Base-by-base conservation (phyloP, 2,888 invertebrate genomes). In the Poecilus cupreus region DNA sequence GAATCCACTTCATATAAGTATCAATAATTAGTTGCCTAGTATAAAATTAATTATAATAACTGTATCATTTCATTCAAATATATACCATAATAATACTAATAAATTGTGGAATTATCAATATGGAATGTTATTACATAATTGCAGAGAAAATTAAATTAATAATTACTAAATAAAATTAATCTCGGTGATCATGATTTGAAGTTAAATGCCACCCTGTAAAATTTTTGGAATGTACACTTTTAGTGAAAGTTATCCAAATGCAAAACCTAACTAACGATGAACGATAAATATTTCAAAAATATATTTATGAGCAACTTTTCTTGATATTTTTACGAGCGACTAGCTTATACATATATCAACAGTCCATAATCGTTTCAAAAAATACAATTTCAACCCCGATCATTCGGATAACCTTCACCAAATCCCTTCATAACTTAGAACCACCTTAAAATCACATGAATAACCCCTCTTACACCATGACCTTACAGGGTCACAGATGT, bases 401-500 rank as follows among this genome's bases (percentile, higher is more conserved):
- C 32, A 8, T 32, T 32, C 32, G 32, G 8, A 32, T 32, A 32
- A 32, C 32, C 32, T 32, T 32, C 32, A 32, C 8, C 32, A 32
- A 32, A 6, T 32, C 8, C 32, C 32, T 32, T 32, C 8, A 32
- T 32, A 72, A 72, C 46, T 43, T 72, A 72, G 18, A 72, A 72
- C 32, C 72, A 72, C n/a, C 70, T 70, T 70, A 54, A 60, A 60
- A 37, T 13, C 18, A 60, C n/a, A 24, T 46, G 72, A 72, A 72
- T 20, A 72, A 75, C 75, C 75, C 75, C 75, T 51, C 49, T 24
- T 51, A 75, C 51, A 11, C 11, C n/a, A 39, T 26, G 51, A 51
- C 16, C 16, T 26, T 13, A 13, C 4, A 16, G 37, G 49, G 57
- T 84, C 85, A 87, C 37, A 88, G 84, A 83, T 88, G 88, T 80